Percentiles rank a stretch among this genome's conserved stretches.
Conservation (phyloP, 2,888 invertebrate genomes). For the Drosophila suboccidentalis region DNA sequence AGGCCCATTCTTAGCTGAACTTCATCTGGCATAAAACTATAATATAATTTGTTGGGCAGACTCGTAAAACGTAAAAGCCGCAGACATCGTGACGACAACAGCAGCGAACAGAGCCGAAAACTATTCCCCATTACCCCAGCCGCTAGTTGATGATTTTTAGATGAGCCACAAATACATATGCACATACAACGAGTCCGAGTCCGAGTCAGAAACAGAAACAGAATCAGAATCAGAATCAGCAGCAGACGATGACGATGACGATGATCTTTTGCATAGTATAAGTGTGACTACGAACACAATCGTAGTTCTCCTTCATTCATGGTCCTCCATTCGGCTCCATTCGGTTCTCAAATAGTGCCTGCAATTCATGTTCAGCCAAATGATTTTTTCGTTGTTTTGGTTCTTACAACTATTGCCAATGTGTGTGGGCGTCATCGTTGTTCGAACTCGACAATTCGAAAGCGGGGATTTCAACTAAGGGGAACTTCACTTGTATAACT, state of each 20-base stretch:
- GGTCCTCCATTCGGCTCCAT: slow-evolving; percentile 24
- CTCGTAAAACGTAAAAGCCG: slow-evolving; percentile 72
- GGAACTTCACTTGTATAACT: slow-evolving; percentile 43
- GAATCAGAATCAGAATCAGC: slow-evolving; percentile 21
- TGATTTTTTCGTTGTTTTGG: slow-evolving; percentile 27
- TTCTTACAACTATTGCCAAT: slow-evolving; percentile 46
- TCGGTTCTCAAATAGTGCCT: slow-evolving; percentile 31
- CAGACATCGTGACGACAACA: slow-evolving; percentile 77
- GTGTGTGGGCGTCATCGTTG: slow-evolving; percentile 75
- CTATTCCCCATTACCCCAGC: slow-evolving; percentile 22
- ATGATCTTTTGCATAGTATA: slow-evolving; percentile 69
- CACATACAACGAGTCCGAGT: slow-evolving; percentile 1
- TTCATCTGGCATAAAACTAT: slow-evolving; percentile 43
- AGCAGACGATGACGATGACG: slow-evolving; percentile 35
- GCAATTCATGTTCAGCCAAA: slow-evolving; percentile 60
- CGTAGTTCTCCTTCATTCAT: slow-evolving; percentile 78
- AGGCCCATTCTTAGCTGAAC: slow-evolving; percentile 26
- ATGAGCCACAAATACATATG: slow-evolving; percentile 18
- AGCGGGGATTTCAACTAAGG: slow-evolving; percentile 38
- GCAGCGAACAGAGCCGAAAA: slow-evolving; percentile 23
- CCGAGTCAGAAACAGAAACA: slow-evolving; percentile 17
- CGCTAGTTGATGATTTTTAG: slow-evolving; percentile 33
- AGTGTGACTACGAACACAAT: slow-evolving; percentile 35
- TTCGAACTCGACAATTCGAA: slow-evolving; percentile 59
- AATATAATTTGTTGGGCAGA: slow-evolving; percentile 42